phyloP scores from a whole-genome alignment of 2,113 vertebrate genomes.

The Ginglymostoma cirratum region DNA sequence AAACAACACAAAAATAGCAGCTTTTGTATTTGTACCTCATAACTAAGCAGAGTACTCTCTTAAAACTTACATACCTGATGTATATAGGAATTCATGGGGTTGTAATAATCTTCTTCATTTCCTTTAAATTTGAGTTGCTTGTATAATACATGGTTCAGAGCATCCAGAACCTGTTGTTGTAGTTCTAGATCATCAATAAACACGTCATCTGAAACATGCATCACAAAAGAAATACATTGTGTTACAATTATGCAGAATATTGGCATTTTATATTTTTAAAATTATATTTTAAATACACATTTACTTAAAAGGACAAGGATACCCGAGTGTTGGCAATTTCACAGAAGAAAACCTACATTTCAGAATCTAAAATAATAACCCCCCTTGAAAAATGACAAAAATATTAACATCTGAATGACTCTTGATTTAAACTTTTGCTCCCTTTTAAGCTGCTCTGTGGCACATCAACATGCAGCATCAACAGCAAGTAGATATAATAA shows the following conservation, averaged over 20 bases:
- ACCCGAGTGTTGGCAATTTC: not conserved
- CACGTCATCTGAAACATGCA: constrained; percentile 53
- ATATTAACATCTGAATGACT: not conserved
- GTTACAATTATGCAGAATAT: not conserved
- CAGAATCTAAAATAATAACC: not conserved
- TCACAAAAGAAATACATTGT: constrained; percentile 41
- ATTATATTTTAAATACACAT: not conserved
- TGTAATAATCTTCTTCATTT: constrained; percentile 91
- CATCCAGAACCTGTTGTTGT: constrained; percentile 83
- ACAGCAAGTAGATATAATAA: not conserved
- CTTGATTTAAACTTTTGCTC: not conserved
- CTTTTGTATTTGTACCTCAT: not conserved
- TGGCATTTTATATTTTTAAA: not conserved
- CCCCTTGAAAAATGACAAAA: not conserved
- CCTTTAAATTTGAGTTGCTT: constrained; percentile 92
- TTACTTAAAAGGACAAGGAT: not conserved
- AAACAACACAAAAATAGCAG: not conserved
- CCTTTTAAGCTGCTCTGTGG: not conserved
- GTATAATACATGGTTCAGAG: constrained; percentile 83
- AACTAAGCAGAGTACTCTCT: not conserved
- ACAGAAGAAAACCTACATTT: not conserved
- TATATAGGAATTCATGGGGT: constrained; percentile 91
- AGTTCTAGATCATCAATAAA: constrained; percentile 75
- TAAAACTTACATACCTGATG: constrained; percentile 68
- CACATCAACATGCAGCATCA: not conserved